Evolutionary conservation across 1,140 invertebrate species (phyloP).

Genomic region (Drosophila athabasca): DNA sequence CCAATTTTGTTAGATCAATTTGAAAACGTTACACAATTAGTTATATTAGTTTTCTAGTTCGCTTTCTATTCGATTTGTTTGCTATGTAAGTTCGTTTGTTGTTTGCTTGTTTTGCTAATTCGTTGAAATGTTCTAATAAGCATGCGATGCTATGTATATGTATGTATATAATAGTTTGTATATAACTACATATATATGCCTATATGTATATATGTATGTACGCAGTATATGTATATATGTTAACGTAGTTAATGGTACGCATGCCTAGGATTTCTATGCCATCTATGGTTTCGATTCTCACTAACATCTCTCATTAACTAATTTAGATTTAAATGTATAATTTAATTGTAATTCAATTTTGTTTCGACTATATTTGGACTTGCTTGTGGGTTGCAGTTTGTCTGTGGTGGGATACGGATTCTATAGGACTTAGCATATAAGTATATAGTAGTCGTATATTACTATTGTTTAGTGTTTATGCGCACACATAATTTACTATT

Average conservation of each 20-base stretch:
- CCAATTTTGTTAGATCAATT: slow-evolving; percentile 13
- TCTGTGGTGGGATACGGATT: slow-evolving; percentile 77
- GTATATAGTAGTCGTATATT: slow-evolving; percentile 21
- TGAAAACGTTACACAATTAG: slow-evolving; percentile 9
- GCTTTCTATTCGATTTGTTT: slow-evolving; percentile 20
- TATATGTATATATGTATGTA: slow-evolving; percentile 29
- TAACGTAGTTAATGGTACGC: slow-evolving; percentile 36
- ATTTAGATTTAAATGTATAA: neutral
- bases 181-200: slow-evolving; percentile 24
- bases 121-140: slow-evolving; percentile 73
- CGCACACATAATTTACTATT: slow-evolving; percentile 8
- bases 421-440: slow-evolving; percentile 27
- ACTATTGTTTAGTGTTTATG: slow-evolving; percentile 21
- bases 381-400: slow-evolving; percentile 71
- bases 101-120: slow-evolving; percentile 66
- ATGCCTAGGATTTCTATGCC: slow-evolving; percentile 16
- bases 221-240: slow-evolving; percentile 30
- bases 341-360: slow-evolving; percentile 27
- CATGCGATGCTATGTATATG: slow-evolving; percentile 58
- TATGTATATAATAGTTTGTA: slow-evolving; percentile 14
- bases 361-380: slow-evolving; percentile 54
- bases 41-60: slow-evolving; percentile 10
- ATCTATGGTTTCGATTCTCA: slow-evolving; percentile 29
- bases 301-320: slow-evolving; percentile 29
- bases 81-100: slow-evolving; percentile 67